Evolutionary conservation across 2,888 invertebrate species (phyloP).

Genomic region (Rhabditoides inermis): DNA sequence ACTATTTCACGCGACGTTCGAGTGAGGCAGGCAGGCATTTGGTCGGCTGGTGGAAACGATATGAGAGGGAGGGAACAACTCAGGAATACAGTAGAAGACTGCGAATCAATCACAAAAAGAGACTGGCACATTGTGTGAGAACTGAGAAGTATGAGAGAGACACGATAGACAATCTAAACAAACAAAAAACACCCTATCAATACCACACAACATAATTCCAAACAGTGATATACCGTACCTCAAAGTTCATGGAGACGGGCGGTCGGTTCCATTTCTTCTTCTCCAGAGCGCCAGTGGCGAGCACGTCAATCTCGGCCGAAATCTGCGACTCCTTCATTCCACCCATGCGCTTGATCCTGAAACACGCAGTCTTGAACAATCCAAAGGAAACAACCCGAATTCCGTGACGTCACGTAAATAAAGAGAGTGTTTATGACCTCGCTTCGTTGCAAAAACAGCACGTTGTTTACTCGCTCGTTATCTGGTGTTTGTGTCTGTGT

Average conservation of each 20-base stretch:
- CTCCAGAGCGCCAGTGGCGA: constrained; percentile 80
- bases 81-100: neutral
- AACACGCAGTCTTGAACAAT: too few relatives aligned
- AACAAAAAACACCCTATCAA: too few relatives aligned
- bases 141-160: neutral
- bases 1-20: too few relatives aligned
- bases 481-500: too few relatives aligned
- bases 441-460: too few relatives aligned
- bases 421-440: too few relatives aligned
- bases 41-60: too few relatives aligned
- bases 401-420: too few relatives aligned
- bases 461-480: too few relatives aligned
- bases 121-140: neutral
- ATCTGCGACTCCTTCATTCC: constrained; percentile 97
- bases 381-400: constrained; percentile 63
- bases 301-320: constrained; percentile 94
- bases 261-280: constrained; percentile 97
- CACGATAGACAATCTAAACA: neutral
- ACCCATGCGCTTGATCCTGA: constrained; percentile 61
- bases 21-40: too few relatives aligned
- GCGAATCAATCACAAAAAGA: neutral
- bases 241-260: constrained; percentile 99
- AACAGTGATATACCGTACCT: constrained; percentile 57
- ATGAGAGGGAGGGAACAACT: too few relatives aligned
- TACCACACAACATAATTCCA: neutral